Evolutionary conservation across 2,113 vertebrate species (phyloP).

Genomic region (Dipodomys spectabilis): DNA sequence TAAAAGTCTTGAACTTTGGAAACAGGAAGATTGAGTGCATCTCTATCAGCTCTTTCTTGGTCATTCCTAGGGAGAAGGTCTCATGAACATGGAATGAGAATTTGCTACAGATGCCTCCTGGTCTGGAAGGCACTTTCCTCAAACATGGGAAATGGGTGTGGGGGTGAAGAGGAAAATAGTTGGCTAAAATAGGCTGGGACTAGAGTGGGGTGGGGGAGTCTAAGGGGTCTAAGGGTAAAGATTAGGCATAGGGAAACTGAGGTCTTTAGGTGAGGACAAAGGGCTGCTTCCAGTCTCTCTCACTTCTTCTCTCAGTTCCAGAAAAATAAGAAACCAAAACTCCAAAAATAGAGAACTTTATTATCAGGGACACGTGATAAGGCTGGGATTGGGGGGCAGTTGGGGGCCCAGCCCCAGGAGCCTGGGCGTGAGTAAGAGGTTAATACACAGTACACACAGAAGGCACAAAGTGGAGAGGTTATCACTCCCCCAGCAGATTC

Average conservation of each 20-base stretch:
- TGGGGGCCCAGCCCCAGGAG: constrained; percentile 43
- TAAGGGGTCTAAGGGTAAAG: neutral
- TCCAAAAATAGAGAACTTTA: constrained; percentile 90
- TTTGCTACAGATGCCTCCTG: neutral
- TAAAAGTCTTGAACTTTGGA: neutral
- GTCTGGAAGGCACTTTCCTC: neutral
- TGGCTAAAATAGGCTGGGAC: neutral
- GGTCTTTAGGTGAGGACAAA: constrained; percentile 30
- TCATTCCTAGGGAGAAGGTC: neutral
- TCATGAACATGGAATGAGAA: neutral
- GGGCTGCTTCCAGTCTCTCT: constrained; percentile 77
- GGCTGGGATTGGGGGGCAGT: neutral
- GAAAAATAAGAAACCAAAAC: constrained; percentile 86
- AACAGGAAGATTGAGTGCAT: neutral
- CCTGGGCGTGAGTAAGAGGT: constrained; percentile 10
- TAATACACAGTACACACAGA: constrained; percentile 69
- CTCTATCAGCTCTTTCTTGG: neutral
- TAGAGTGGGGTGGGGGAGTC: neutral
- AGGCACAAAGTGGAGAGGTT: constrained; percentile 62
- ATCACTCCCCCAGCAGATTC: neutral
- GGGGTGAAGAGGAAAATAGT: neutral
- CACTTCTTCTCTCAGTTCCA: constrained; percentile 81
- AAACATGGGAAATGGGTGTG: neutral
- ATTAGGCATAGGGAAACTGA: constrained; percentile 11
- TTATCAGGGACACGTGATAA: constrained; percentile 82